Base-by-base conservation (phyloP, 2,113 vertebrate species). In the Muntiacus muntjak region DNA sequence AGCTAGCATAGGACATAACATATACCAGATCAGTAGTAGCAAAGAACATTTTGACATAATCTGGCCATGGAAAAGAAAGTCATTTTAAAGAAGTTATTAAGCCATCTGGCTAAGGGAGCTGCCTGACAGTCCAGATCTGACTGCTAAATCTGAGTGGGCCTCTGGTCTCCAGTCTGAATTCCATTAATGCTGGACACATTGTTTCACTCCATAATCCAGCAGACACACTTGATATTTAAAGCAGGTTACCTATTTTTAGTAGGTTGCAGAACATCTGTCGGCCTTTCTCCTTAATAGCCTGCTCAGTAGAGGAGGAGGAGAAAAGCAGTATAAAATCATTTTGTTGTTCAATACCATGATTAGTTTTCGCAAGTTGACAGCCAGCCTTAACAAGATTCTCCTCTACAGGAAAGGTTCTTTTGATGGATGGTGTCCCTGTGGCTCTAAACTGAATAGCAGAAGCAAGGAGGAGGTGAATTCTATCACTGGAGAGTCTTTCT, bases 361-460 rank as follows among this genome's bases (percentile, higher is more conserved):
- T 97, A 97, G 95, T 98, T 98, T 97, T 97, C 97, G 95, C 92
- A 91, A 94, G 96, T 95, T 98, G 98, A 95, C 98, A 98, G 98
- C 94, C 96, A 97, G 96, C 33, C 90, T 94, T 98, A 98, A 98
- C 97, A 98, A 98, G 98, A 98, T 97, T 92, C 91, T 97, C 92
- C 87, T 97, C 85, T 97, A 95, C 91, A 76, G 92, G 91, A 98
- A 88, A 92, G 94, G 88, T 87, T 97, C 96, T 96, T 97, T 98
- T 97, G 97, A 97, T 91, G 91, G 92, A 96, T 96, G 90, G 81
- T 89, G 94, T 98, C 97, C 96, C 98, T 95, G 91, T 98, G 97
- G 97, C 95, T 97, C 97, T 93, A 89, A 98, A 91, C 96, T 5
- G 21, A 98, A 87, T 36, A 76, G 43, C 58, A 87, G 96, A 92